Evolutionary conservation across 1,140 invertebrate species (phyloP), one percentile per base, ranked within the genome.

Genomic region (Hyles vespertilio): DNA sequence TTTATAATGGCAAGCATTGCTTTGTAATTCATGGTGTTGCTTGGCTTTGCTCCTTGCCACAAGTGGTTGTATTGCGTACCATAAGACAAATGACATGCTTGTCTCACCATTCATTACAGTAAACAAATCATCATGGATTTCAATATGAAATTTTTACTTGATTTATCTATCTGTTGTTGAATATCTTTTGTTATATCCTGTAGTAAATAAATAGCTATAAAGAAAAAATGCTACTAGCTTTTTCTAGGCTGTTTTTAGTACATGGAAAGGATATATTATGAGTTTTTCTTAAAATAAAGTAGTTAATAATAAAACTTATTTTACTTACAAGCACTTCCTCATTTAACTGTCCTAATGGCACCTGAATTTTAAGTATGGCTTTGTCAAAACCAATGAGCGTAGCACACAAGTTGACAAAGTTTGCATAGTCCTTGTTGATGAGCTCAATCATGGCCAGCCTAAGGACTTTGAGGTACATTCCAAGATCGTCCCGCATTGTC

Each of bases 361-460:
- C 82, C 83, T 95, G 93, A 56, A 98, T 91, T 70, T 93, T 94
- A 58, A 93, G 91, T 58, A 98, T 97, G 4, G 94, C 93, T 80
- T 96, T 95, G 84, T 98, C 96, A 52, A 98, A 91, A 1, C 96
- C 96, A 74, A 97, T 97, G 63, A 99, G 89, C 89, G 98, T 98
- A 22, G 96, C 96, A 34, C 97, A 98, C 45, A 99, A 88, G 89
- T 98, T 98, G 5, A 99, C 97, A 91, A 99, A 99, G 86, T 99
- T 97, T 3, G 95, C 95, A 90, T 99, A 99, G 80, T 99, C 98
- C 82, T 97, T 96, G 86, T 99, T 99, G 58, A 99, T 98, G 0
- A 99, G 90, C 87, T 99, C 97, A 64, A 99, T 97, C 95, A 99
- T 97, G 2, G 97, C 95, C 65, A 96, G 94, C 68, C 97, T 90